phyloP scores from a whole-genome alignment of 1,140 invertebrate species.

The Drosophila subobscura region DNA sequence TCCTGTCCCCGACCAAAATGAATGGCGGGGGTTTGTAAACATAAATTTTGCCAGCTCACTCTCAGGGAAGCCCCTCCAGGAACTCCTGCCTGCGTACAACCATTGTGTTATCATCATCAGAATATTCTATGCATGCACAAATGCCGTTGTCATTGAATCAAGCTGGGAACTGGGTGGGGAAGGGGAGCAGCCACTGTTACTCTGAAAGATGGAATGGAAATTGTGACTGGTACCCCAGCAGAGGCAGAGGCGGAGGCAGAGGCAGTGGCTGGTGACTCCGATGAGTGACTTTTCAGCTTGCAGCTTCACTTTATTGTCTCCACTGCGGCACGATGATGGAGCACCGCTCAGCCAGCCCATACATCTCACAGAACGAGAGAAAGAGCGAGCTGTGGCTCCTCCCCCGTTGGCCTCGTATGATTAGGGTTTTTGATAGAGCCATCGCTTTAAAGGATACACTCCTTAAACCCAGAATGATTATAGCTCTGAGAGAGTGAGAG shows the following conservation, averaged over 20 bases:
- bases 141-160: slow-evolving; percentile 81
- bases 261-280: slow-evolving; percentile 28
- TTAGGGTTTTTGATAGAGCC: slow-evolving; percentile 45
- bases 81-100: slow-evolving; percentile 8
- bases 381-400: neutral
- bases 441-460: neutral
- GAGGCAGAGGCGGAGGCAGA: neutral
- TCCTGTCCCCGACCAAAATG: slow-evolving; percentile 37
- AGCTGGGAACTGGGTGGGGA: slow-evolving; percentile 23
- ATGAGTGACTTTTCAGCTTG: slow-evolving; percentile 48
- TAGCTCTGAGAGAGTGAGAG: too few relatives aligned
- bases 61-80: slow-evolving; percentile 5
- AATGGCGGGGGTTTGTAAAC: slow-evolving; percentile 80
- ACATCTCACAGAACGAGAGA: slow-evolving; percentile 29
- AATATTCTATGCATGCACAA: slow-evolving; percentile 82
- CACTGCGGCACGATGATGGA: slow-evolving; percentile 39
- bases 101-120: slow-evolving; percentile 79
- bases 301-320: slow-evolving; percentile 45
- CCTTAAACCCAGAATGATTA: slow-evolving; percentile 8
- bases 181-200: slow-evolving; percentile 24
- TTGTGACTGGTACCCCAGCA: slow-evolving; percentile 1
- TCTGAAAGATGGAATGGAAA: slow-evolving; percentile 21
- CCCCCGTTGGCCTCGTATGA: slow-evolving; percentile 31
- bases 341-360: slow-evolving; percentile 49
- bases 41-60: slow-evolving; percentile 78